Conservation (phyloP, 2,888 invertebrate genomes). For the Metopia argyrocephala region DNA sequence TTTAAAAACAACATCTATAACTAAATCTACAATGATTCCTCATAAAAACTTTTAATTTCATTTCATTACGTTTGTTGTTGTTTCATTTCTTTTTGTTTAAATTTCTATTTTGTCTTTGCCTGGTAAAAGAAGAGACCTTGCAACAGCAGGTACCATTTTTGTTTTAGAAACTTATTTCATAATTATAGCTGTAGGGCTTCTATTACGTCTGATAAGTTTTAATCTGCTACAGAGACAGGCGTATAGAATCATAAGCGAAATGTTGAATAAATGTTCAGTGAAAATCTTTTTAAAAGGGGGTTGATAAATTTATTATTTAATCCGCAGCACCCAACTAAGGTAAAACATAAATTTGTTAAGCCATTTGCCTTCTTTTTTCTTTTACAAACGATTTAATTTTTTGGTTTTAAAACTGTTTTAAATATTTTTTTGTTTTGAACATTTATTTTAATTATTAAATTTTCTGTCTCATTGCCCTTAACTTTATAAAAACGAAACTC, state of each 20-base stretch:
- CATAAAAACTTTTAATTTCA: constrained; percentile 15
- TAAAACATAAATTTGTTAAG: constrained; percentile 34
- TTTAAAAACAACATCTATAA: constrained; percentile 32
- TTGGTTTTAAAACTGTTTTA: background rate
- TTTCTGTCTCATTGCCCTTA: background rate
- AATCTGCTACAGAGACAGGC: constrained; percentile 58
- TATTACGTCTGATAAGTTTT: constrained; percentile 68
- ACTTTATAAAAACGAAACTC: background rate
- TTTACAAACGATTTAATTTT: background rate
- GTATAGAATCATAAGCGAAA: background rate
- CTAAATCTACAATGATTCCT: constrained; percentile 34
- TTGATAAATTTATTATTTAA: constrained; percentile 65
- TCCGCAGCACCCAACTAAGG: constrained; percentile 41
- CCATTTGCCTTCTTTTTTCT: background rate
- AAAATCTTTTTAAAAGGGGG: background rate
- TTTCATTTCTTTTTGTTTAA: background rate
- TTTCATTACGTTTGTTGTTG: background rate
- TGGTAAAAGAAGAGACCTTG: background rate
- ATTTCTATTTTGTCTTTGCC: background rate
- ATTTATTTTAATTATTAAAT: constrained; percentile 39
- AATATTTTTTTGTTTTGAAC: background rate
- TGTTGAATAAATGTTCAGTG: background rate
- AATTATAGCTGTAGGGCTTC: constrained; percentile 64
- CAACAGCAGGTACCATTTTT: constrained; percentile 29
- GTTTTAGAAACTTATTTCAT: constrained; percentile 44